A percentile compares a stretch with the other conserved stretches of the same genome.
Conservation (phyloP, 2,113 vertebrate genomes). For the Zeus faber region DNA sequence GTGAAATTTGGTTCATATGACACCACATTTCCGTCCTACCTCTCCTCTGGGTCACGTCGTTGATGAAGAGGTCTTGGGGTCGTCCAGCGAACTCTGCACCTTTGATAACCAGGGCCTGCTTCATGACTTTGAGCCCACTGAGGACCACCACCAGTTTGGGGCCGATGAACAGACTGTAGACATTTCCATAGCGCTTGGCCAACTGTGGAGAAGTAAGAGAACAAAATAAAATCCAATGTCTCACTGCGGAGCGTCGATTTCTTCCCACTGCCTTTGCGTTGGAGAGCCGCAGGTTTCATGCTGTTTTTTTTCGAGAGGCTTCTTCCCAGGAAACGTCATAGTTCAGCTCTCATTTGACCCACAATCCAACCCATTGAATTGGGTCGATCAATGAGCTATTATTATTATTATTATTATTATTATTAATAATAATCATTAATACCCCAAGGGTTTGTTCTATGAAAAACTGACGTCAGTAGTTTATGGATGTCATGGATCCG, state of each 20-base stretch:
- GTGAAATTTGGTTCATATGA: not conserved
- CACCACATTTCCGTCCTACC: slow-evolving; percentile 32
- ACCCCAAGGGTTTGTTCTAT: too few species aligned
- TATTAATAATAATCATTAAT: too few species aligned
- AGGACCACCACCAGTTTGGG: slow-evolving; percentile 34
- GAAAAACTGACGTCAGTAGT: too few species aligned
- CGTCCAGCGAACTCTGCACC: slow-evolving; percentile 65
- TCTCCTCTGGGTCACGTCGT: slow-evolving; percentile 15
- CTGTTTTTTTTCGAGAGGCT: too few species aligned
- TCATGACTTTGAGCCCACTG: slow-evolving; percentile 42
- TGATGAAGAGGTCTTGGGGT: slow-evolving; percentile 57
- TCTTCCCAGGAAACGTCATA: too few species aligned
- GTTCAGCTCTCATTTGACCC: not conserved
- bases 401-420: too few species aligned
- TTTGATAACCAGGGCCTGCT: slow-evolving; percentile 62
- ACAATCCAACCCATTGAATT: not conserved
- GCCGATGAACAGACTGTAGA: slow-evolving; percentile 68
- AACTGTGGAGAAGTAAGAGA: slow-evolving; percentile 41
- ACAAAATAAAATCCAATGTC: not conserved
- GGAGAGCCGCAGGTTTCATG: too few species aligned
- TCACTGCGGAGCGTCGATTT: not conserved
- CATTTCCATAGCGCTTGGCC: slow-evolving; percentile 57
- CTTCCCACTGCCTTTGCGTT: not conserved
- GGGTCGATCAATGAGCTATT: too few species aligned
- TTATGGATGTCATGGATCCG: too few species aligned